A percentile compares a stretch with the other conserved stretches of the same genome.
Conservation (phyloP, 2,888 invertebrate genomes). For the Allophyes oxyacanthae region DNA sequence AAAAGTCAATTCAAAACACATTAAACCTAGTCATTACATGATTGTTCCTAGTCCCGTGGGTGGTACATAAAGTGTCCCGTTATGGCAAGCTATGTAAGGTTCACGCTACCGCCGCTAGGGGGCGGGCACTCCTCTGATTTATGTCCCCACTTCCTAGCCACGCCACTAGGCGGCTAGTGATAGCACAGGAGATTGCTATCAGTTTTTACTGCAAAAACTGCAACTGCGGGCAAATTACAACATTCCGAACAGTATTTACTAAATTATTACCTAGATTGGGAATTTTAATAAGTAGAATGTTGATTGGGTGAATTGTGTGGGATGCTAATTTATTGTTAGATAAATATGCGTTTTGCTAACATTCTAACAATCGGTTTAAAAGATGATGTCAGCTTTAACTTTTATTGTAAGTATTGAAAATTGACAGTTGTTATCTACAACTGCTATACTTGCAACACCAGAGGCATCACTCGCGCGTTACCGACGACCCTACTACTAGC, state of each 20-base stretch:
- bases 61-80: slow-evolving; percentile 40
- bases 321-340: slow-evolving; percentile 39
- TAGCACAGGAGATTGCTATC: slow-evolving; percentile 29
- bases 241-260: slow-evolving; percentile 33
- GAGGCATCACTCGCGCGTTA: too few species aligned
- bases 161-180: slow-evolving; percentile 4
- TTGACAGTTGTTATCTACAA: too few species aligned
- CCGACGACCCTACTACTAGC: too few species aligned
- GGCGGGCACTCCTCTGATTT: slow-evolving; percentile 39
- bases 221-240: slow-evolving; percentile 17
- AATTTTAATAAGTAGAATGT: slow-evolving; percentile 40
- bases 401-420: too few species aligned
- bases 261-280: slow-evolving; percentile 35
- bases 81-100: slow-evolving; percentile 17
- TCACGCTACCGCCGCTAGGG: slow-evolving; percentile 24
- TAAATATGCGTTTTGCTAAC: not conserved
- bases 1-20: not conserved
- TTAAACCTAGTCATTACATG: slow-evolving; percentile 5
- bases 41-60: slow-evolving; percentile 13
- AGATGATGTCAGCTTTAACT: too few species aligned
- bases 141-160: slow-evolving; percentile 23
- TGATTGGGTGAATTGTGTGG: slow-evolving; percentile 37
- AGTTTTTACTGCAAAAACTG: slow-evolving; percentile 24
- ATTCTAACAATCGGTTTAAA: too few species aligned
- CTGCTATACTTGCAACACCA: too few species aligned